Percentiles rank a stretch among this genome's conserved stretches.
These are phyloP conservation scores for Pleuronectes platessa DNA, from an alignment of 2,113 vertebrate genomes.

Conservation along the genomic window DNA sequence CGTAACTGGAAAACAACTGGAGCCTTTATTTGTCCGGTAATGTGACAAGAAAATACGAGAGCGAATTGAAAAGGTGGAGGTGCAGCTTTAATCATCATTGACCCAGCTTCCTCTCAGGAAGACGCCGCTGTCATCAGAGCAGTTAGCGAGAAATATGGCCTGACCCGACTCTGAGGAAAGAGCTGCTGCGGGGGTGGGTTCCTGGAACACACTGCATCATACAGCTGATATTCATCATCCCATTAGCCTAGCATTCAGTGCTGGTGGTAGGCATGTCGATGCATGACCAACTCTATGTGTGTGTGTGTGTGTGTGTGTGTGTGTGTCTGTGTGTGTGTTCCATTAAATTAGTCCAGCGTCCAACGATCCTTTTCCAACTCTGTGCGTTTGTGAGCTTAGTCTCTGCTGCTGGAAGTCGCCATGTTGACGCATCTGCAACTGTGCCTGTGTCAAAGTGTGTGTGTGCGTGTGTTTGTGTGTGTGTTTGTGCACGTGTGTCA, in stretches of 20 bases:
- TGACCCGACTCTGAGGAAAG: slow-evolving; percentile 39
- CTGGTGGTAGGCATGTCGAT: slow-evolving; percentile 36
- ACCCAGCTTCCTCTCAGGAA: slow-evolving; percentile 56
- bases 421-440: slow-evolving; percentile 13
- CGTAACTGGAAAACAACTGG: not conserved
- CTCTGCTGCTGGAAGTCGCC: slow-evolving; percentile 12
- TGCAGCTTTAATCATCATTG: slow-evolving; percentile 50
- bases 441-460: not conserved
- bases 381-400: not conserved
- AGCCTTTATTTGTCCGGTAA: not conserved
- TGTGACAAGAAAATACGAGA: slow-evolving; percentile 22
- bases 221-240: slow-evolving; percentile 58
- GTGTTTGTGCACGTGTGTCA: slow-evolving; percentile 7
- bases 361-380: slow-evolving; percentile 8
- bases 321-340: not conserved
- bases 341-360: slow-evolving; percentile 44
- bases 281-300: slow-evolving; percentile 2
- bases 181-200: slow-evolving; percentile 50
- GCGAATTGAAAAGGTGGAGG: slow-evolving; percentile 13
- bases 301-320: not conserved
- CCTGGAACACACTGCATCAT: slow-evolving; percentile 61
- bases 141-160: slow-evolving; percentile 60
- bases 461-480: slow-evolving; percentile 13
- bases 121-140: slow-evolving; percentile 47
- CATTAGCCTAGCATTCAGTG: slow-evolving; percentile 51